These are phyloP conservation scores for Hoplodrina ambigua DNA, from an alignment of 2,888 invertebrate genomes.

Conservation along the genomic window DNA sequence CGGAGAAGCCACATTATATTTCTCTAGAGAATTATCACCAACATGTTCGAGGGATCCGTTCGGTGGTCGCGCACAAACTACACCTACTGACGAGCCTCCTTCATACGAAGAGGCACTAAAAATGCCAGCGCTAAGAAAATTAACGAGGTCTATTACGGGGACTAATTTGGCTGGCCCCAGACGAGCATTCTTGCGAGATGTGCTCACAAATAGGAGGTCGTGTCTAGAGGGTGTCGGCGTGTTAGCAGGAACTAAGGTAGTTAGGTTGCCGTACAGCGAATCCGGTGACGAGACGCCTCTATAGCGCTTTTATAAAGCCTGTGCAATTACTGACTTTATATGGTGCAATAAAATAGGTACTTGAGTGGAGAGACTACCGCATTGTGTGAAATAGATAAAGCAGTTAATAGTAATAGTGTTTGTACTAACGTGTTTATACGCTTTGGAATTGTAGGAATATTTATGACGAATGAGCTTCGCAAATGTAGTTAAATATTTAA, in stretches of 20 bases:
- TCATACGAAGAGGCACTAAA: conserved; percentile 92
- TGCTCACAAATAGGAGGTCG: conserved; percentile 86
- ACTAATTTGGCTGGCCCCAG: conserved; percentile 88
- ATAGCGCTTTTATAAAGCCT: conserved; percentile 77
- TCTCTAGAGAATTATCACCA: conserved; percentile 84
- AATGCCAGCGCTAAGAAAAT: conserved; percentile 89
- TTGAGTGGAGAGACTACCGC: conserved; percentile 47
- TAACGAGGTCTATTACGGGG: conserved; percentile 91
- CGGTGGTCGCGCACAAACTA: conserved; percentile 89
- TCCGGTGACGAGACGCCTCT: conserved; percentile 86
- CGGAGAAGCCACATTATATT: conserved; percentile 80
- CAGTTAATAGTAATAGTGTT: conserved; percentile 68
- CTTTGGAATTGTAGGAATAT: conserved; percentile 74
- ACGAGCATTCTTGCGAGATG: conserved; percentile 87
- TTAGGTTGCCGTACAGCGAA: conserved; percentile 82
- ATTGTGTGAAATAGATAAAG: conserved; percentile 58
- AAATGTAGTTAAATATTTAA: conserved; percentile 63
- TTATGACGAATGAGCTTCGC: conserved; percentile 74
- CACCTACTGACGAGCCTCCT: conserved; percentile 91
- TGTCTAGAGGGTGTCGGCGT: conserved; percentile 87
- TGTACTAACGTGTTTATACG: conserved; percentile 70
- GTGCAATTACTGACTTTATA: conserved; percentile 76
- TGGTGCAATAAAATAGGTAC: conserved; percentile 82
- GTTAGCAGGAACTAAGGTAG: conserved; percentile 83
- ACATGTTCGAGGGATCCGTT: conserved; percentile 91